These are phyloP conservation scores for Dipodomys spectabilis DNA, from an alignment of 2,113 vertebrate species.

Conservation along the genomic window DNA sequence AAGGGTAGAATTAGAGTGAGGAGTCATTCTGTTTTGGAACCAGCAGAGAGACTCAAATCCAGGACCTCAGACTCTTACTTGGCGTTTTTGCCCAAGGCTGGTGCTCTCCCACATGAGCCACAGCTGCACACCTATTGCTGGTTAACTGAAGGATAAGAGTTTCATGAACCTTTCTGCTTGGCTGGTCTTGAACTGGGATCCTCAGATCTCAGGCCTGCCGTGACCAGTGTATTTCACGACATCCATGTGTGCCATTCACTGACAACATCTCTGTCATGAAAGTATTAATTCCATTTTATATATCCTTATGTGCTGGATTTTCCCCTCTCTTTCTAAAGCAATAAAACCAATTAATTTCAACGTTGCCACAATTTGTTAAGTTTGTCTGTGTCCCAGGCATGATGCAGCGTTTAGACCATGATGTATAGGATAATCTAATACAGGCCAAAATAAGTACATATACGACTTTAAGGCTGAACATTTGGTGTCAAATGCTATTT, in stretches of 20 bases:
- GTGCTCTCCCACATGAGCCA: too few species aligned
- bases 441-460: background rate
- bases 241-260: background rate
- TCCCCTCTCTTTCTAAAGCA: background rate
- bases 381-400: background rate
- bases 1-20: too few species aligned
- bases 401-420: background rate
- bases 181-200: too few species aligned
- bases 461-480: background rate
- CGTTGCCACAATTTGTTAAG: constrained; percentile 5
- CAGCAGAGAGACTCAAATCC: too few species aligned
- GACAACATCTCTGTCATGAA: background rate
- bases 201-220: too few species aligned
- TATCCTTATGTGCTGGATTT: constrained; percentile 2
- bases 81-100: too few species aligned
- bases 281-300: background rate
- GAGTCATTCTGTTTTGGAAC: too few species aligned
- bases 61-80: too few species aligned
- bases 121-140: too few species aligned
- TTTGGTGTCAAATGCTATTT: background rate
- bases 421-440: background rate
- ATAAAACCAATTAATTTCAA: constrained; percentile 33
- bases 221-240: background rate
- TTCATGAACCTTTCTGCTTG: too few species aligned
- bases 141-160: too few species aligned